These are phyloP conservation scores for Leptinotarsa lineolata DNA, from an alignment of 1,140 invertebrate genomes.

Conservation along the genomic window DNA sequence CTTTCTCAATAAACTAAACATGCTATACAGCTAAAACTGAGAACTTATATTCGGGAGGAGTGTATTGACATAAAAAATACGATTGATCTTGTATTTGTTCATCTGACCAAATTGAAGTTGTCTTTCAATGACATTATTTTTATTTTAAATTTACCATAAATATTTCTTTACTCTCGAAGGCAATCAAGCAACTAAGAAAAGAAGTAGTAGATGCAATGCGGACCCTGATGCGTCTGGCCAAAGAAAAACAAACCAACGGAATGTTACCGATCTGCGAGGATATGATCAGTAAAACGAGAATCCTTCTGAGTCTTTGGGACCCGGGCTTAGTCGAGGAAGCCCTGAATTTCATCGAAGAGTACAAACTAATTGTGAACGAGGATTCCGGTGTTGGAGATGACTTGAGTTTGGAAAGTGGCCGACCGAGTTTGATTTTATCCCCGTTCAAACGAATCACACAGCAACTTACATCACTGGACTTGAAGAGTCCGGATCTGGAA, in stretches of 20 bases:
- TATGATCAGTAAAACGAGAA: conserved; percentile 77
- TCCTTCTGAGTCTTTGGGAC: conserved; percentile 81
- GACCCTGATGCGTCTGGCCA: conserved; percentile 71
- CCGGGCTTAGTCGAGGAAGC: conserved; percentile 83
- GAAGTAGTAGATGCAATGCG: conserved; percentile 82
- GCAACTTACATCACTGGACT: conserved; percentile 70
- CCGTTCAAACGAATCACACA: conserved; percentile 78
- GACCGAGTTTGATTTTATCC: conserved; percentile 63
- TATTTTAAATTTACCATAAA: too few relatives aligned
- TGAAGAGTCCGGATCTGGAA: conserved; percentile 72
- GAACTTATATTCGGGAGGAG: too few relatives aligned
- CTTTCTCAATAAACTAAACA: too few relatives aligned
- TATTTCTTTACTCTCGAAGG: conserved; percentile 55
- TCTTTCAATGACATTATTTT: too few relatives aligned
- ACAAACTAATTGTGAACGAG: conserved; percentile 62
- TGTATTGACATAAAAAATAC: too few relatives aligned
- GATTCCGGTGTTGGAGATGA: conserved; percentile 54
- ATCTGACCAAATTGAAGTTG: too few relatives aligned
- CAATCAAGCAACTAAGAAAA: conserved; percentile 75
- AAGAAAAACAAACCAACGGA: conserved; percentile 70
- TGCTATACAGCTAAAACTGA: too few relatives aligned
- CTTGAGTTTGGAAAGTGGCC: conserved; percentile 47
- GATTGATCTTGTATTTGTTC: background rate
- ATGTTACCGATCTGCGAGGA: conserved; percentile 80
- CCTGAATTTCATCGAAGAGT: conserved; percentile 77